Evolutionary conservation across 2,113 vertebrate genomes (phyloP).

Genomic region (human): GRCh38 chr2:74509001-74509500

Average conservation of each 20-base stretch:
- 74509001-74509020: neutral
- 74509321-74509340: neutral
- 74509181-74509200: slow-evolving; percentile 3
- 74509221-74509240: neutral
- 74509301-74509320: neutral
- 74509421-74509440: neutral
- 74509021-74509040: neutral
- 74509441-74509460: neutral
- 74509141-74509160: neutral
- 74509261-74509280: slow-evolving; percentile 24
- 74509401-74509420: neutral
- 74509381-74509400: neutral
- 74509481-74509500: slow-evolving; percentile 1
- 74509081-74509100: neutral
- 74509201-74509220: slow-evolving; percentile 33
- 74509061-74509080: neutral
- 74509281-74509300: slow-evolving; percentile 11
- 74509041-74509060: slow-evolving; percentile 22
- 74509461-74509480: neutral
- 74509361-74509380: neutral
- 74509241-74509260: neutral
- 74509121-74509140: neutral
- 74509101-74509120: neutral
- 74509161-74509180: neutral
- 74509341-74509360: neutral